A percentile compares a stretch with the other conserved stretches of the same genome.
phyloP scores from a whole-genome alignment of 2,888 invertebrate species.

The Danaus chrysippus region DNA sequence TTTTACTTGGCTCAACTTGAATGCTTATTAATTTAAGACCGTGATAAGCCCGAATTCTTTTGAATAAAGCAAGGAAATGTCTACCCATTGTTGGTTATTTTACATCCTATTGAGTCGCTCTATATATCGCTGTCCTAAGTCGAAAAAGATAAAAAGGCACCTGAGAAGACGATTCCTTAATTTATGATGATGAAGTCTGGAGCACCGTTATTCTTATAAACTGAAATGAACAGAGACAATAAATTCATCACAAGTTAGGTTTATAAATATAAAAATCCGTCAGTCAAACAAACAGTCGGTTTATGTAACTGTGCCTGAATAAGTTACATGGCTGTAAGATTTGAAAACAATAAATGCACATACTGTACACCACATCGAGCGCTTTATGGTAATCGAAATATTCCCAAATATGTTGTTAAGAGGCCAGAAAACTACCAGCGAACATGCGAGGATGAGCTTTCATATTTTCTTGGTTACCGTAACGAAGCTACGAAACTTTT shows the following conservation, averaged over 20 bases:
- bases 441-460: constrained; percentile 77
- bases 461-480: constrained; percentile 68
- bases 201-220: no score
- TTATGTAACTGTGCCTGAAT: constrained; percentile 30
- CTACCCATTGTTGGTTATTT: constrained; percentile 73
- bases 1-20: constrained; percentile 79
- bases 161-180: neutral
- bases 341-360: constrained; percentile 62
- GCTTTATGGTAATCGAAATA: constrained; percentile 79
- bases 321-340: constrained; percentile 30
- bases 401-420: constrained; percentile 78
- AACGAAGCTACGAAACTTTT: constrained; percentile 67
- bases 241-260: no score
- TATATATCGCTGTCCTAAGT: constrained; percentile 34
- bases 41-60: constrained; percentile 77
- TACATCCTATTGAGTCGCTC: constrained; percentile 61
- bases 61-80: constrained; percentile 73
- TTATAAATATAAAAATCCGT: no score
- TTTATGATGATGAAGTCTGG: neutral
- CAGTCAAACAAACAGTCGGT: constrained; percentile 17
- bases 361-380: constrained; percentile 73
- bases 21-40: constrained; percentile 79
- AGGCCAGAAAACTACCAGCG: constrained; percentile 72
- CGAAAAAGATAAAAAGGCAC: neutral
- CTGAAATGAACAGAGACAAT: no score